phyloP scores from a whole-genome alignment of 2,797 vertebrate genomes.

The Microhierax caerulescens region DNA sequence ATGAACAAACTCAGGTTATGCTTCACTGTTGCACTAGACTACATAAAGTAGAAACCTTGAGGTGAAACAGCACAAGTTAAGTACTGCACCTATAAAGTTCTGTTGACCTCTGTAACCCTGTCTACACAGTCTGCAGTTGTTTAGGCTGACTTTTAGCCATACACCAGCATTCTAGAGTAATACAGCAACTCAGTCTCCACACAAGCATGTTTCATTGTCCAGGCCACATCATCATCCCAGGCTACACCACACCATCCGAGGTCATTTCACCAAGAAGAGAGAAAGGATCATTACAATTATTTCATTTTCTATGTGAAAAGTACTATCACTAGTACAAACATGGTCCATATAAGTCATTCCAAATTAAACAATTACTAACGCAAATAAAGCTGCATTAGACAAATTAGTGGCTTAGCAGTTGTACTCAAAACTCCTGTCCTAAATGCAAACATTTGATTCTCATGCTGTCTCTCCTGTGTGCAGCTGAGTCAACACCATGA shows the following conservation, averaged over 20 bases:
- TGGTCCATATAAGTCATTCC: neutral
- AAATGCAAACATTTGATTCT: neutral
- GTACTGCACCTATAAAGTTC: neutral
- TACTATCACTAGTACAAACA: slow-evolving; percentile 2
- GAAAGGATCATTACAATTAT: neutral
- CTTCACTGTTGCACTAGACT: no score
- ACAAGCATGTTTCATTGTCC: neutral
- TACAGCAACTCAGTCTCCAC: neutral
- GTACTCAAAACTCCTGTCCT: neutral
- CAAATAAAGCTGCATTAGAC: neutral
- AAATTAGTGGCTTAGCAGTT: neutral
- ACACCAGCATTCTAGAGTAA: neutral
- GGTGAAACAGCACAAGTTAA: neutral
- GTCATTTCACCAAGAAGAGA: neutral
- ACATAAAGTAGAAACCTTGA: neutral
- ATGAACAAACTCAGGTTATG: neutral
- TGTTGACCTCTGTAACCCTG: neutral
- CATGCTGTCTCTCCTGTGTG: neutral
- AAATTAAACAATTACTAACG: slow-evolving; percentile 14
- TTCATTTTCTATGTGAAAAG: neutral
- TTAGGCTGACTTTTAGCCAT: neutral
- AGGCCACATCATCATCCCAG: neutral
- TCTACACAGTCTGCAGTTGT: neutral
- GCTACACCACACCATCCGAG: neutral
- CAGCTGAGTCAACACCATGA: neutral